These are phyloP conservation scores for Caenorhabditis japonica DNA, from an alignment of 2,888 invertebrate genomes.

Conservation along the genomic window DNA sequence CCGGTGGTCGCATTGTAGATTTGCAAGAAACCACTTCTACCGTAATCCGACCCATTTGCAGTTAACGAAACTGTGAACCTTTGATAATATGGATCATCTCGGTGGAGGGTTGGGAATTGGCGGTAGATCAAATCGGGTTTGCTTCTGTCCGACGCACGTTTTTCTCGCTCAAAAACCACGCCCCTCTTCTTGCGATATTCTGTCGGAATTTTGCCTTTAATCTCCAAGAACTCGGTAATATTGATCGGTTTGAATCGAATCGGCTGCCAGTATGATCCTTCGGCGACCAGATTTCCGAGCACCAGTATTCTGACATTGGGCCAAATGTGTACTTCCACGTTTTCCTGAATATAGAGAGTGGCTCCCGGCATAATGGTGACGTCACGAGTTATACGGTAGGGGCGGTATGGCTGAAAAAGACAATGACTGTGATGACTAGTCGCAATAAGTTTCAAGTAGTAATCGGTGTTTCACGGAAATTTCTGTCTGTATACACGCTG, in stretches of 20 bases:
- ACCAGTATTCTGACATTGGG: slow-evolving; percentile 85
- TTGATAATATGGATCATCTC: slow-evolving; percentile 76
- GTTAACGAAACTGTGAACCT: slow-evolving; percentile 66
- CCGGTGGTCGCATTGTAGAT: slow-evolving; percentile 93
- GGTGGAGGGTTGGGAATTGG: slow-evolving; percentile 72
- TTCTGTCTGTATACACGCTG: too few species aligned
- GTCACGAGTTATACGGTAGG: slow-evolving; percentile 88
- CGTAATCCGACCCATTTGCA: slow-evolving; percentile 60
- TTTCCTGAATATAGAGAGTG: slow-evolving; percentile 88
- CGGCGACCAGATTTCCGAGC: slow-evolving; percentile 88
- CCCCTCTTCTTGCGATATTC: slow-evolving; percentile 56
- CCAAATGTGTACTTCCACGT: slow-evolving; percentile 87
- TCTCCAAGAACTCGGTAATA: slow-evolving; percentile 72
- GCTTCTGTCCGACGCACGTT: slow-evolving; percentile 39
- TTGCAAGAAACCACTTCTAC: slow-evolving; percentile 71
- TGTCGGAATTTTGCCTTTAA: slow-evolving; percentile 61
- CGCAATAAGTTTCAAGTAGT: too few species aligned
- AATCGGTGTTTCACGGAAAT: too few species aligned
- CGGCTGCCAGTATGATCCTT: slow-evolving; percentile 84
- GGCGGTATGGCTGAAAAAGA: slow-evolving; percentile 78
- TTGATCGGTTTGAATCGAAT: slow-evolving; percentile 77
- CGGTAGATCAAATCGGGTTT: slow-evolving; percentile 69
- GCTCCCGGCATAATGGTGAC: slow-evolving; percentile 96
- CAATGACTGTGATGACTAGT: too few species aligned
- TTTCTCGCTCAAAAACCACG: neutral